Percentiles rank a stretch among this genome's conserved stretches.
Conservation (phyloP, 1,140 invertebrate species). For the Drosophila ohnishii region DNA sequence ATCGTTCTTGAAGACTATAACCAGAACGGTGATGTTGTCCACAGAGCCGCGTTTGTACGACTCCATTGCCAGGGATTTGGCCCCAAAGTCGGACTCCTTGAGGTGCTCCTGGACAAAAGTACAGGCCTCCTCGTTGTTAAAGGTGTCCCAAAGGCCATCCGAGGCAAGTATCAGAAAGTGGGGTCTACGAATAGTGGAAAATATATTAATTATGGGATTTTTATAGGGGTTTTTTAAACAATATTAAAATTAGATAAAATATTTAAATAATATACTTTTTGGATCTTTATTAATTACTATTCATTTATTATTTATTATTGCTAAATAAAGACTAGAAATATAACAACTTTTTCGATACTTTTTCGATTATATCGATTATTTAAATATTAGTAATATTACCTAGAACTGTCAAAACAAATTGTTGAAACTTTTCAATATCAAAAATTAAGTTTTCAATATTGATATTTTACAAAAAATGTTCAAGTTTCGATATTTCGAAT, state of each 20-base stretch:
- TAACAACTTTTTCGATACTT: no score
- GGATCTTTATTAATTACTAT: no score
- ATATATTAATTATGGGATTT: background rate
- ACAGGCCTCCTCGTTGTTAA: conserved; percentile 96
- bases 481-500: no score
- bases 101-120: conserved; percentile 92
- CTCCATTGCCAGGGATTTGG: conserved; percentile 94
- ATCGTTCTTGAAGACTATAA: conserved; percentile 92
- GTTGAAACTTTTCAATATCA: no score
- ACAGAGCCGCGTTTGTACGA: conserved; percentile 96
- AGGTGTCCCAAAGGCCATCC: conserved; percentile 98
- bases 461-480: no score
- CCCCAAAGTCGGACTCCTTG: conserved; percentile 93
- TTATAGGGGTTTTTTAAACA: background rate
- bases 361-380: no score
- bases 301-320: no score
- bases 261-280: no score
- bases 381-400: no score
- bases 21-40: conserved; percentile 97
- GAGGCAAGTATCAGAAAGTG: conserved; percentile 95
- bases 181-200: conserved; percentile 83
- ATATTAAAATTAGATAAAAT: background rate
- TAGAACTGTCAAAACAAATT: no score
- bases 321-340: no score
- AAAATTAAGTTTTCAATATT: no score